phyloP scores from a whole-genome alignment of 2,797 vertebrate genomes.

The Chelonia mydas region DNA sequence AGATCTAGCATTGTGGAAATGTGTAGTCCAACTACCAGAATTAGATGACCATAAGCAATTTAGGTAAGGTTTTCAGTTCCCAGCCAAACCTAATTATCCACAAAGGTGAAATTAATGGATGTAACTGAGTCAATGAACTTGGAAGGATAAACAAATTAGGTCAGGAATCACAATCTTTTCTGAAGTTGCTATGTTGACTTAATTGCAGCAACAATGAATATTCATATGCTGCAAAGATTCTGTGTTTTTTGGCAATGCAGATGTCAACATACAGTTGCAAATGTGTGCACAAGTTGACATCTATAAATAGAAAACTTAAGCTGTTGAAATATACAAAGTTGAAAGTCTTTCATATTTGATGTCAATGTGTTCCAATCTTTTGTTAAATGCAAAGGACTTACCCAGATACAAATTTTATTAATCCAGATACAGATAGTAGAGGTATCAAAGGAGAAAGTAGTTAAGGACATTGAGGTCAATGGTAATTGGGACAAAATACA shows the following conservation, averaged over 20 bases:
- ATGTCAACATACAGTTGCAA: not conserved
- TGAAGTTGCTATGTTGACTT: not conserved
- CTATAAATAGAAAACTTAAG: not conserved
- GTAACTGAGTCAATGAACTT: accelerated
- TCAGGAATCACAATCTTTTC: not conserved
- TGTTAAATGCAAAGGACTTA: not conserved
- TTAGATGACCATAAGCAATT: not conserved
- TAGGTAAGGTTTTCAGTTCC: not conserved
- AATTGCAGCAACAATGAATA: not conserved
- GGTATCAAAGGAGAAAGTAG: not conserved
- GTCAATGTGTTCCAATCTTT: not conserved
- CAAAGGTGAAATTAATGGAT: not conserved
- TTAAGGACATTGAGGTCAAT: too few species aligned
- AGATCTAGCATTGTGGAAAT: not conserved
- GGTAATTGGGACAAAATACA: too few species aligned
- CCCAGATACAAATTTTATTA: not conserved
- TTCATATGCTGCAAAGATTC: not conserved
- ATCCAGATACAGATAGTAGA: not conserved
- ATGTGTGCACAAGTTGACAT: not conserved
- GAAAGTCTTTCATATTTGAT: not conserved
- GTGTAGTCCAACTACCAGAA: not conserved
- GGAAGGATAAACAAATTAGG: not conserved
- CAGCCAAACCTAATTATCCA: not conserved
- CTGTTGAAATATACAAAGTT: not conserved
- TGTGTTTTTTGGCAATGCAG: not conserved